Percentiles rank a stretch among this genome's conserved stretches.
phyloP scores from a whole-genome alignment of 1,140 invertebrate species.

The Tetraneura akinire region DNA sequence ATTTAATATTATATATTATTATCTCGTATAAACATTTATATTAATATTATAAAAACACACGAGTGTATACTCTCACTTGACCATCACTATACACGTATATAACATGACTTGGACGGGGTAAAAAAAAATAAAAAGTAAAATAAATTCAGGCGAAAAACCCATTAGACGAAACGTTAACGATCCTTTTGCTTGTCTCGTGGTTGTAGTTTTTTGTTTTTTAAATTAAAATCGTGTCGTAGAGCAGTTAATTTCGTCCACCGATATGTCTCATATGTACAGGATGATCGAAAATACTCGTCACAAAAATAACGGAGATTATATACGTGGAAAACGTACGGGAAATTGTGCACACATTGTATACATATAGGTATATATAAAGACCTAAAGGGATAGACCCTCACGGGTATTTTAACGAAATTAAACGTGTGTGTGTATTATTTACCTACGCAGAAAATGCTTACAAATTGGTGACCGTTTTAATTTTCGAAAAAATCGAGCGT shows the following conservation, averaged over 20 bases:
- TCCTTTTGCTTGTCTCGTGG: neutral
- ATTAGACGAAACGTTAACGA: slow-evolving; percentile 31
- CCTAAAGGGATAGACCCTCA: no score
- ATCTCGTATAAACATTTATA: no score
- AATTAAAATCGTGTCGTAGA: slow-evolving; percentile 36
- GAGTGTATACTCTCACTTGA: neutral
- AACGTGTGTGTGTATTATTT: neutral
- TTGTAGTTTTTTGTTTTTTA: neutral
- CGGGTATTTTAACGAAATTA: slow-evolving; percentile 32
- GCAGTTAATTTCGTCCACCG: slow-evolving; percentile 22
- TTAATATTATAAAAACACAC: neutral
- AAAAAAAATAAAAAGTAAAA: no score
- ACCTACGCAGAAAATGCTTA: slow-evolving; percentile 18
- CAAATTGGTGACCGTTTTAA: slow-evolving; percentile 27
- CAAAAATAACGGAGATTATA: no score
- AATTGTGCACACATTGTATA: no score
- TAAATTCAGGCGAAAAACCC: slow-evolving; percentile 6
- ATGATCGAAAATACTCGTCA: no score
- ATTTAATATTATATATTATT: neutral
- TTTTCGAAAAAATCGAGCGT: neutral
- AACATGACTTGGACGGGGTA: no score
- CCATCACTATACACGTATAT: neutral
- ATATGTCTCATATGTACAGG: no score
- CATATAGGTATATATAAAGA: no score
- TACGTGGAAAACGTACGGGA: no score